phyloP scores from a whole-genome alignment of 1,140 invertebrate species.

The Aphelinus certus region DNA sequence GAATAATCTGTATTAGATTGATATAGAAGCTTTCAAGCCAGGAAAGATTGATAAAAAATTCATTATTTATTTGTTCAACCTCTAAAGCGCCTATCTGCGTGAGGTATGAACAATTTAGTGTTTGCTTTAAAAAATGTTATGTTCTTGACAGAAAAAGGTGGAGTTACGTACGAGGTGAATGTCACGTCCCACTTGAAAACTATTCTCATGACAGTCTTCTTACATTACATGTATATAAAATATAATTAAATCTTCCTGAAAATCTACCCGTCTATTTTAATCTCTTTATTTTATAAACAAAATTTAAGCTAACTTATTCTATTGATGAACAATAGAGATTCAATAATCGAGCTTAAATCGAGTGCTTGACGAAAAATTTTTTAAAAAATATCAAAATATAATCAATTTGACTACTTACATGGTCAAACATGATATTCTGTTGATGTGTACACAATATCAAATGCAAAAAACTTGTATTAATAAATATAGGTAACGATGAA shows the following conservation, averaged over 20 bases:
- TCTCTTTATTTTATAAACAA: not conserved
- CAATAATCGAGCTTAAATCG: slow-evolving; percentile 11
- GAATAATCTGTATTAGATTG: slow-evolving; percentile 18
- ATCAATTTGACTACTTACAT: no score
- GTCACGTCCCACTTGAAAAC: not conserved
- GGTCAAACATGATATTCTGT: not conserved
- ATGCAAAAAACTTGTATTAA: not conserved
- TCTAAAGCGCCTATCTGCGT: not conserved
- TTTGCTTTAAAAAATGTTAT: slow-evolving; percentile 2
- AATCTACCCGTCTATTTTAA: not conserved
- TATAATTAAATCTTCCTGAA: slow-evolving; percentile 1
- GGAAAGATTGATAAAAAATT: not conserved
- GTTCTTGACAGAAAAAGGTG: not conserved
- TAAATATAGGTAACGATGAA: not conserved
- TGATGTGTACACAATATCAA: not conserved
- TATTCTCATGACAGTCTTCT: slow-evolving; percentile 8
- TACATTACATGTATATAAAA: slow-evolving; percentile 6
- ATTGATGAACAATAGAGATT: slow-evolving; percentile 18
- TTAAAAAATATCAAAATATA: not conserved
- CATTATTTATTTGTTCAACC: slow-evolving; percentile 3
- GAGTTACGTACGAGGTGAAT: not conserved
- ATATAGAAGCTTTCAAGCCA: slow-evolving; percentile 8
- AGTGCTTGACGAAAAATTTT: slow-evolving; percentile 15
- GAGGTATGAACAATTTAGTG: not conserved
- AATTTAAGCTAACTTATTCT: slow-evolving; percentile 9